phyloP scores from a whole-genome alignment of 2,888 invertebrate species.

The Vesta saturnalis region DNA sequence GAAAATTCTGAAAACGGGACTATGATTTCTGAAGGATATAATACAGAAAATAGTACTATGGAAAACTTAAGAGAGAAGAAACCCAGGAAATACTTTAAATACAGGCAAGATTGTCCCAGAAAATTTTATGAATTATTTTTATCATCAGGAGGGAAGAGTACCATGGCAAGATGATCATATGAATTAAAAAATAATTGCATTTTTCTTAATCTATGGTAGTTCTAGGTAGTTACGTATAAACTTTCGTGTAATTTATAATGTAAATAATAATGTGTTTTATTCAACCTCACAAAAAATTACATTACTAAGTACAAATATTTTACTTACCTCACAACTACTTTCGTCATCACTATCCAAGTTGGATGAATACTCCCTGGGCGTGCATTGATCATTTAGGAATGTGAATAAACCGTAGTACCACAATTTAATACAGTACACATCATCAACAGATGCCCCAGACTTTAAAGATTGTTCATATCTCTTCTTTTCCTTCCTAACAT shows the following conservation, averaged over 20 bases:
- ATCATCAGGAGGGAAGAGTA: conserved; percentile 33
- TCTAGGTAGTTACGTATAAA: conserved; percentile 12
- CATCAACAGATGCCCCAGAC: conserved; percentile 26
- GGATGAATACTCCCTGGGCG: conserved; percentile 15
- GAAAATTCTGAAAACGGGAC: conserved; percentile 33
- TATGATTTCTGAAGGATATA: conserved; percentile 29
- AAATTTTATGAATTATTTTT: conserved; percentile 33
- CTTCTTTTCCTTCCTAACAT: conserved; percentile 23
- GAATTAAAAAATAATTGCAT: conserved; percentile 22
- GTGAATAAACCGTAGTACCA: conserved; percentile 44
- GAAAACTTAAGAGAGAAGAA: conserved; percentile 32
- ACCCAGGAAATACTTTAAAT: conserved; percentile 34
- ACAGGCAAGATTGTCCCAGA: conserved; percentile 23
- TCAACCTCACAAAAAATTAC: conserved; percentile 8
- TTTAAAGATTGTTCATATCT: conserved; percentile 13
- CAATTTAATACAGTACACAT: conserved; percentile 8
- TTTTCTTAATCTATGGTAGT: conserved; percentile 5
- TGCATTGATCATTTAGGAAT: conserved; percentile 11
- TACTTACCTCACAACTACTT: conserved; percentile 16
- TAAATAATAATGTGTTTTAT: conserved; percentile 10
- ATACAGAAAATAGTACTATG: conserved; percentile 30
- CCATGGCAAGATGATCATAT: conserved; percentile 33
- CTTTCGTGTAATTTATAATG: conserved; percentile 5
- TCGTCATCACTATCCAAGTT: conserved; percentile 22
- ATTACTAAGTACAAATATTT: conserved; percentile 6